These are phyloP conservation scores for Metopia argyrocephala DNA, from an alignment of 2,888 invertebrate genomes.

Conservation along the genomic window DNA sequence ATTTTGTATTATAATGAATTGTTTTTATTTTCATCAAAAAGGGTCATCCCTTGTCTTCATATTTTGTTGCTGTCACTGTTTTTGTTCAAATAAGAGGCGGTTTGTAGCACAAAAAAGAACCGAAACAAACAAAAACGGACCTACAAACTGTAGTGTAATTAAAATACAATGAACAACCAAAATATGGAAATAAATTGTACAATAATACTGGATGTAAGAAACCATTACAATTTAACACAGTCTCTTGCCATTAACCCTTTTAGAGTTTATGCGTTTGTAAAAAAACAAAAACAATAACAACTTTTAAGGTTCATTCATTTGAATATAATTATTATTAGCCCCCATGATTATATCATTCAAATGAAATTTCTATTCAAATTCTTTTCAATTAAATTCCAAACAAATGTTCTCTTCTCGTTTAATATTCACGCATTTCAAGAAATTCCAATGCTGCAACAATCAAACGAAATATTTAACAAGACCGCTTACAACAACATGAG, in stretches of 20 bases:
- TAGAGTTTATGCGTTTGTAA: slow-evolving; percentile 20
- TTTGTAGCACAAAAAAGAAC: slow-evolving; percentile 5
- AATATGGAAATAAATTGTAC: slow-evolving; percentile 13
- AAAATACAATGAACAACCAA: not conserved
- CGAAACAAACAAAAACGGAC: not conserved
- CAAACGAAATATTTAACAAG: slow-evolving; percentile 9
- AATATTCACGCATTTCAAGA: slow-evolving; percentile 34
- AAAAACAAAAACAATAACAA: slow-evolving; percentile 12
- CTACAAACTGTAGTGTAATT: slow-evolving; percentile 36
- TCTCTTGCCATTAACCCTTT: slow-evolving; percentile 34
- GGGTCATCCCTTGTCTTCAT: slow-evolving; percentile 24
- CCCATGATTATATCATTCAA: slow-evolving; percentile 17
- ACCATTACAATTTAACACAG: slow-evolving; percentile 15
- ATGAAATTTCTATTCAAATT: slow-evolving; percentile 23
- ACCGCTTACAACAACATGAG: not conserved
- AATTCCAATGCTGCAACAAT: slow-evolving; percentile 47
- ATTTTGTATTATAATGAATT: slow-evolving; percentile 10
- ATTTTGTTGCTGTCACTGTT: not conserved
- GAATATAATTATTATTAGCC: slow-evolving; percentile 1
- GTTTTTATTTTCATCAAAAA: not conserved
- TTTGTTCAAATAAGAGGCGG: not conserved
- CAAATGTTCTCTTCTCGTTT: slow-evolving; percentile 34
- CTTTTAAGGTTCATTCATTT: slow-evolving; percentile 48
- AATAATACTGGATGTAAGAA: too few species aligned
- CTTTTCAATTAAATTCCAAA: slow-evolving; percentile 47